Conservation (phyloP, 2,113 vertebrate species). For the Dicentrarchus labrax region DNA sequence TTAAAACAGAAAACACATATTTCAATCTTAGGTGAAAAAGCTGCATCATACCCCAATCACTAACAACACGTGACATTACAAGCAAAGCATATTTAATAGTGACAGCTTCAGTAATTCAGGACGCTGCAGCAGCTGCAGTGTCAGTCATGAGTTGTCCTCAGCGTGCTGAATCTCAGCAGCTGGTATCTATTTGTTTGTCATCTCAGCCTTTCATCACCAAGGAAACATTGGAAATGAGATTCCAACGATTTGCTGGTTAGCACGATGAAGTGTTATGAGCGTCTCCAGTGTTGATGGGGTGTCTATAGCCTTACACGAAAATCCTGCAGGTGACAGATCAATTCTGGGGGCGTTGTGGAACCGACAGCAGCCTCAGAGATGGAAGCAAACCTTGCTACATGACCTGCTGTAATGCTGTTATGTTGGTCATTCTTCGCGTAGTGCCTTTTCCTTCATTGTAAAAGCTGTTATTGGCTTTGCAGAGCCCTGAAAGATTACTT, state of each 20-base stretch:
- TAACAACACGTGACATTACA: not conserved
- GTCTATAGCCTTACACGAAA: constrained; percentile 19
- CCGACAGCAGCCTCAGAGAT: constrained; percentile 23
- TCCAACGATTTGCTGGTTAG: constrained; percentile 20
- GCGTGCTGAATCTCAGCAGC: constrained; percentile 2
- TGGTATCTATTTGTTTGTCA: constrained; percentile 30
- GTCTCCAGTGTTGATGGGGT: constrained; percentile 26
- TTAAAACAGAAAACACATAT: not conserved
- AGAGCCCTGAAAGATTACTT: constrained; percentile 37
- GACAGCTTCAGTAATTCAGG: not conserved
- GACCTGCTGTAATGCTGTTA: not conserved
- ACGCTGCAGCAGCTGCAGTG: constrained; percentile 6
- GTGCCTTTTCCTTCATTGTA: constrained; percentile 42
- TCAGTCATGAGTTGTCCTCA: constrained; percentile 13
- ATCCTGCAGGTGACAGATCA: constrained; percentile 32
- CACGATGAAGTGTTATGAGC: constrained; percentile 27
- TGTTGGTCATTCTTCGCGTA: constrained; percentile 27
- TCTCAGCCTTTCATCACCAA: constrained; percentile 31
- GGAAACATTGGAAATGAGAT: constrained; percentile 21
- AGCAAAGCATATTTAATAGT: constrained; percentile 5
- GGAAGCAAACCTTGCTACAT: not conserved
- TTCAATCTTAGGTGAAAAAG: constrained; percentile 2
- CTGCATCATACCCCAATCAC: not conserved
- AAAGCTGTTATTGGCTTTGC: constrained; percentile 48
- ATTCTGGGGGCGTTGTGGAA: constrained; percentile 6